phyloP scores from a whole-genome alignment of 2,888 invertebrate genomes.

The Ypsolopha scabrella region DNA sequence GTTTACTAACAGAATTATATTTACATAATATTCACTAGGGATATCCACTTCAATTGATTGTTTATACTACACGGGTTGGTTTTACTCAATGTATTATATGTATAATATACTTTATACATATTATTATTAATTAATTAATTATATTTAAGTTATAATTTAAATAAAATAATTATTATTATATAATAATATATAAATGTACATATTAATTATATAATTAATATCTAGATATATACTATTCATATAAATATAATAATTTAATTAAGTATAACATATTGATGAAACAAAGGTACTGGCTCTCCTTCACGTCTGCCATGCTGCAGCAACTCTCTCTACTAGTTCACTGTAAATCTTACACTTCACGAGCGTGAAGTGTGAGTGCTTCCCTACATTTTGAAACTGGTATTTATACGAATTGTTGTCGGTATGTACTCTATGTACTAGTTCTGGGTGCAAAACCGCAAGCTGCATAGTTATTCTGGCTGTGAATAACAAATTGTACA shows the following conservation, averaged over 20 bases:
- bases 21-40: constrained; percentile 1
- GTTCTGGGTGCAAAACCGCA: not conserved
- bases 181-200: no score
- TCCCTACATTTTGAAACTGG: not conserved
- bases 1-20: not conserved
- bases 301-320: constrained; percentile 28
- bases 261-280: no score
- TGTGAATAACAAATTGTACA: no score
- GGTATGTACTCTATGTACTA: not conserved
- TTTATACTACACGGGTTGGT: not conserved
- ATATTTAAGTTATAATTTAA: no score
- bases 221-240: no score
- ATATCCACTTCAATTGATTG: not conserved
- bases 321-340: not conserved
- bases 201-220: no score
- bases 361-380: not conserved
- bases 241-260: no score
- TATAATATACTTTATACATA: no score
- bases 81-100: no score
- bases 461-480: not conserved
- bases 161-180: no score
- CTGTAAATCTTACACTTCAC: not conserved
- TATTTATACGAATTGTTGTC: not conserved
- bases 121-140: no score
- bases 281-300: no score